Base-by-base conservation (phyloP, 2,888 invertebrate genomes). In the Nomada ruficornis region DNA sequence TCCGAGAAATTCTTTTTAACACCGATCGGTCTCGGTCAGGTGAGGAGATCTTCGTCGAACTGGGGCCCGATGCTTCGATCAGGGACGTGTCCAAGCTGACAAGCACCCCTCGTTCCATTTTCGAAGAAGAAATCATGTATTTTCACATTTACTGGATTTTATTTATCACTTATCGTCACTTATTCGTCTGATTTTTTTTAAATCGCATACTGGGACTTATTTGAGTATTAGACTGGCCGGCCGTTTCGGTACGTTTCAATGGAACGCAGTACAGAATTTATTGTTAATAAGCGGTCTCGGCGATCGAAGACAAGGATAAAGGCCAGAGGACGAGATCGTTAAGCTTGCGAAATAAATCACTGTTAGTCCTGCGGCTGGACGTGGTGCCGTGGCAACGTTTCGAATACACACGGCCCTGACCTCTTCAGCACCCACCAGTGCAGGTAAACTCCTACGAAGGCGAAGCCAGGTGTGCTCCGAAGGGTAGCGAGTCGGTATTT, bases 401-500 rank as follows among this genome's bases (percentile, higher is more conserved):
- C 42, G 29, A 36, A 26, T 79, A 73, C 65, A 50, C 76, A 84
- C 85, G 82, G 50, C 80, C 86, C 85, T 85, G 86, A 73, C 65
- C 69, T 64, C 70, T 69, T 70, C 62, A 74, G 84, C 87, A 86
- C 87, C 87, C 88, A 87, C 87, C 85, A 73, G 75, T 80, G 78
- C 86, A 86, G 86, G 86, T 86, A 86, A 86, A 87, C 86, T 84
- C 87, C 81, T 86, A 83, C 88, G 82, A 83, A 80, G 74, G 76
- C 72, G 75, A 77, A 73, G 82, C 88, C 88, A 89, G 89, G 89
- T 89, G 89, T 89, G 88, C 78, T 82, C 82, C 80, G 69, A 85
- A 89, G 88, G 89, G 86, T 85, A 86, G 89, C 79, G 79, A 79
- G 86, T 80, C 86, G 89, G 88, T 87, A 88, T 90, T 91, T 85